Evolutionary conservation across 2,888 invertebrate species (phyloP), one percentile per base, ranked within the genome.

Genomic region (Odontocerum albicorne): DNA sequence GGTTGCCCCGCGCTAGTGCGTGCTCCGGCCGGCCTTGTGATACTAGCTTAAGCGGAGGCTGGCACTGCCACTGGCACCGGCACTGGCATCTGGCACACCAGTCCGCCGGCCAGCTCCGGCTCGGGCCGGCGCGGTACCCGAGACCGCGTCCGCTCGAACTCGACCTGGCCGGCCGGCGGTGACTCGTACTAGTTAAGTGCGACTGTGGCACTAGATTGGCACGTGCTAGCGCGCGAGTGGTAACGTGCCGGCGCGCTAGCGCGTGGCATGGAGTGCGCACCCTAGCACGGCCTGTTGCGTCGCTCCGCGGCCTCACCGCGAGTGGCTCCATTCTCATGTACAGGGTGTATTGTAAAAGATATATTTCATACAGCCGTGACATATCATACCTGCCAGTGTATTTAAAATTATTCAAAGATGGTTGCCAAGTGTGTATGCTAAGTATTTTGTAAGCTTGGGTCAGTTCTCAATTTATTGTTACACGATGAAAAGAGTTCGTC

Each of bases 381-480:
- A 60, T 60, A 60, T 60, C 57, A 60, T 49, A 55, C 60, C 57
- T 55, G 60, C 60, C 60, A 60, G 55, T 60, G 49, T 57, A 60
- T 44, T 57, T 55, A 40, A 56, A 36, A 21, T 46, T 49, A 59
- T 54, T 53, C 53, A 53, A 52, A 57, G 53, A 61, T 50, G 60
- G 55, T 57, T 57, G 60, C 60, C 60, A 57, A 60, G 60, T 58
- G 60, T 60, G 58, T 61, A 58, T 61, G 58, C 58, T 57, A 58
- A 61, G 60, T 61, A 61, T 58, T 61, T 61, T 61, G 58, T 61
- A 61, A 61, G 60, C 58, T 58, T 61, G 58, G 57, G 55, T 58
- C 60, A 61, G 60, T 61, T 61, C 55, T 61, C 60, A 61, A 58
- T 58, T 58, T 57, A 61, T 61, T 61, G 58, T 60, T 60, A 61